Evolutionary conservation across 2,113 vertebrate species (phyloP).

Genomic region (Pachycephala philippinensis): DNA sequence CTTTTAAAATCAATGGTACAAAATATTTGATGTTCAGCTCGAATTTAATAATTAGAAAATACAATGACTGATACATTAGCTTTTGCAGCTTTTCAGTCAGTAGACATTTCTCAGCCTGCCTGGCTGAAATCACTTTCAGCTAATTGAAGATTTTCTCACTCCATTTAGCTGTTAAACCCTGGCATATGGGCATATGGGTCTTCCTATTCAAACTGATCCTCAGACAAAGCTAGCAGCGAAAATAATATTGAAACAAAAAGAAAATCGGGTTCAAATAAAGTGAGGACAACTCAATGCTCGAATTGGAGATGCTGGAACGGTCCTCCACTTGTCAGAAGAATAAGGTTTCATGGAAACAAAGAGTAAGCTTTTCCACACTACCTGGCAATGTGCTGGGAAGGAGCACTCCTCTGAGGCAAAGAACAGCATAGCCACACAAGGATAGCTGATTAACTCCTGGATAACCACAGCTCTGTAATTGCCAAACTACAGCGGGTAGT

Average conservation of each 20-base stretch:
- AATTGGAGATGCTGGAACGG: not conserved
- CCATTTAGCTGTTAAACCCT: slow-evolving; percentile 20
- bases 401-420: not conserved
- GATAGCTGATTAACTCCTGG: not conserved
- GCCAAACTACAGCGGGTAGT: not conserved
- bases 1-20: not conserved
- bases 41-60: not conserved
- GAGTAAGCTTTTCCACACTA: not conserved
- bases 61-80: not conserved
- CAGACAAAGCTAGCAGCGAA: not conserved
- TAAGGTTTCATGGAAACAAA: not conserved
- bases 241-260: not conserved
- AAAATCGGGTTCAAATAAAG: not conserved
- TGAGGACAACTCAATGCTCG: not conserved
- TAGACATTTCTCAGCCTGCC: not conserved
- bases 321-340: not conserved
- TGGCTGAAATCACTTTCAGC: slow-evolving; percentile 15
- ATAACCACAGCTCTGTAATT: not conserved
- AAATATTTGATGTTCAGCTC: not conserved
- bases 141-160: slow-evolving; percentile 57
- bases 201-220: not conserved
- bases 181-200: slow-evolving; percentile 9
- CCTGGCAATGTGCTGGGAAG: not conserved
- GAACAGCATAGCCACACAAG: not conserved
- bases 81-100: not conserved